phyloP scores from a whole-genome alignment of 2,113 vertebrate species.

The Diadophis punctatus region DNA sequence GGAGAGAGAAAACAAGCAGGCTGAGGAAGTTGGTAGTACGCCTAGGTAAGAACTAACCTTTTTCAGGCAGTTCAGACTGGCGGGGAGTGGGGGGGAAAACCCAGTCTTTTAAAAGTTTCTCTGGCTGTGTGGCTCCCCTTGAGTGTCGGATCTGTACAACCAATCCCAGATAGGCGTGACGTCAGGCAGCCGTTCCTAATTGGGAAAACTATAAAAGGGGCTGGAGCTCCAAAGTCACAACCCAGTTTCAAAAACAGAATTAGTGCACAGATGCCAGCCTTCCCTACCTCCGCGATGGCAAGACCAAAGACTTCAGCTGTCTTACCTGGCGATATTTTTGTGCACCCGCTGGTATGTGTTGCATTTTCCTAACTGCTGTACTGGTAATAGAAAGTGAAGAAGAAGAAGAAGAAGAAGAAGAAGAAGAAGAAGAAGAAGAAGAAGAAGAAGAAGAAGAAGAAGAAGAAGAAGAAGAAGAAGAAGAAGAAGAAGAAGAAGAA shows the following conservation, averaged over 20 bases:
- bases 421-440: no score
- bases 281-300: neutral
- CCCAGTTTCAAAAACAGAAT: constrained; percentile 21
- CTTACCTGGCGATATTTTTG: neutral
- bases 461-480: no score
- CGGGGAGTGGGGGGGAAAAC: constrained; percentile 45
- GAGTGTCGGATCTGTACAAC: constrained; percentile 72
- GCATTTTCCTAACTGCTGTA: neutral
- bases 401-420: no score
- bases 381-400: neutral
- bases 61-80: constrained; percentile 36
- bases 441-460: no score
- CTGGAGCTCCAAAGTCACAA: constrained; percentile 22
- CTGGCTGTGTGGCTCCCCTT: constrained; percentile 32
- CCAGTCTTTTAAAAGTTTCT: constrained; percentile 70
- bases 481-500: no score
- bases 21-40: constrained; percentile 42
- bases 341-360: neutral
- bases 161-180: constrained; percentile 85
- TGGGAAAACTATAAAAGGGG: constrained; percentile 60
- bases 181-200: constrained; percentile 76
- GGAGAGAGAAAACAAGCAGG: constrained; percentile 54
- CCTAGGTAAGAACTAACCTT: constrained; percentile 6
- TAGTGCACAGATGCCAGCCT: neutral
- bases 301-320: neutral